phyloP scores from a whole-genome alignment of 2,797 vertebrate species.

The Lates japonicus region DNA sequence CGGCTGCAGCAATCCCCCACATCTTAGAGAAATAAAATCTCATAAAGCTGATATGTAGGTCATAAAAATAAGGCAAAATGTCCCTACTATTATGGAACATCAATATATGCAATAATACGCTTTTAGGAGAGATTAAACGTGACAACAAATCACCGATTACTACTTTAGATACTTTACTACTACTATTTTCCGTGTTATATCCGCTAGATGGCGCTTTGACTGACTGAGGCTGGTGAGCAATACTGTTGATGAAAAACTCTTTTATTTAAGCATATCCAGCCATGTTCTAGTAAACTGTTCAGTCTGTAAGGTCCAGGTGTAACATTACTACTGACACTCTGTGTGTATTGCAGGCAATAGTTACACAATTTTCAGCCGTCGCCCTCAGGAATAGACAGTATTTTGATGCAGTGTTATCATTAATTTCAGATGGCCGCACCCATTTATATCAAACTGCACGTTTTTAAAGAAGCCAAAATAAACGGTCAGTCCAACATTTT shows the following conservation, averaged over 20 bases:
- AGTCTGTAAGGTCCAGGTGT: not conserved
- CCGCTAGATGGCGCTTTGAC: not conserved
- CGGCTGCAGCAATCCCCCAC: not conserved
- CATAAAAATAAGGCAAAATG: not conserved
- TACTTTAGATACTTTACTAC: too few species aligned
- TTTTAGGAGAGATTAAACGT: not conserved
- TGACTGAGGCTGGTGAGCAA: too few species aligned
- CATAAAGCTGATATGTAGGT: not conserved
- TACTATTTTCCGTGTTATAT: not conserved
- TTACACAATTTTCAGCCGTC: not conserved
- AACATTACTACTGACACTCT: not conserved
- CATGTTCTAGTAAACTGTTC: not conserved
- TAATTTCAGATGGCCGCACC: conserved; percentile 20
- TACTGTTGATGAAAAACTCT: too few species aligned
- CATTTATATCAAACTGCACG: conserved; percentile 20
- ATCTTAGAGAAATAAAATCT: not conserved
- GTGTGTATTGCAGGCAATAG: not conserved
- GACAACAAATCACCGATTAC: too few species aligned
- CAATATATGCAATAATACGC: not conserved
- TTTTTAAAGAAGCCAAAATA: not conserved
- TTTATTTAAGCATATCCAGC: not conserved
- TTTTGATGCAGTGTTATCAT: conserved; percentile 14
- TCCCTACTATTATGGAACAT: not conserved
- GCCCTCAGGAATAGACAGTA: not conserved
- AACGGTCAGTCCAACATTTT: too few species aligned